phyloP scores from a whole-genome alignment of 2,113 vertebrate genomes.

The Actinemys pallida region DNA sequence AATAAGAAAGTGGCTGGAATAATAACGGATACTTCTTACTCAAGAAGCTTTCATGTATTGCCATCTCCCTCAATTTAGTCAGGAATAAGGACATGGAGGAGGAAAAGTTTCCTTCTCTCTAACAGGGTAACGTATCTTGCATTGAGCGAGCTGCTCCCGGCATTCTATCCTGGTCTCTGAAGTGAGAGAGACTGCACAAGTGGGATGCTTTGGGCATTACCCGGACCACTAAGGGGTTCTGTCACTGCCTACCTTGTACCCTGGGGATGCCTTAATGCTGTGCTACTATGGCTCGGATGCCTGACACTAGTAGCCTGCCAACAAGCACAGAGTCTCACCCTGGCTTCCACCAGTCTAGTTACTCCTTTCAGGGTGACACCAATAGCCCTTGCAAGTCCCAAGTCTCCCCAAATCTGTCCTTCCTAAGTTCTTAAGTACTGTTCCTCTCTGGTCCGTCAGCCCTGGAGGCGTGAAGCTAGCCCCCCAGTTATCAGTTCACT shows the following conservation, averaged over 20 bases:
- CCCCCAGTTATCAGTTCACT: not conserved
- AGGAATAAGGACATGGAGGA: conserved; percentile 15
- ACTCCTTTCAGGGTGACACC: not conserved
- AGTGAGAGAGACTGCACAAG: not conserved
- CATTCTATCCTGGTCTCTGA: conserved; percentile 3
- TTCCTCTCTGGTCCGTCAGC: not conserved
- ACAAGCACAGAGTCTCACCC: not conserved
- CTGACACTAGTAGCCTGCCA: not conserved
- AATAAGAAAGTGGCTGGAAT: conserved; percentile 45
- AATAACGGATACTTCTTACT: conserved; percentile 59
- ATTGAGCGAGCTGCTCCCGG: not conserved
- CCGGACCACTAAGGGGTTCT: not conserved
- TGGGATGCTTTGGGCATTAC: not conserved
- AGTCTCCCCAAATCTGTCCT: not conserved
- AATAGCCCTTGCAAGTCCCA: not conserved
- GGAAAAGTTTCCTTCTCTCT: not conserved
- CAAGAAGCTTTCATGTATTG: conserved; percentile 60
- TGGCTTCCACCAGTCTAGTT: not conserved
- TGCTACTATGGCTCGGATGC: not conserved
- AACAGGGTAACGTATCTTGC: not conserved
- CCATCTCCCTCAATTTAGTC: conserved; percentile 54
- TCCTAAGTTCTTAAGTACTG: not conserved
- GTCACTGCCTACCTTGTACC: not conserved
- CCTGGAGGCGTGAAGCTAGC: not conserved
- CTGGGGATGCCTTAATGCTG: not conserved